Evolutionary conservation across 64 coral and sea anemone genomes (phyloP).

Genomic region (Platygyra sinensis): DNA sequence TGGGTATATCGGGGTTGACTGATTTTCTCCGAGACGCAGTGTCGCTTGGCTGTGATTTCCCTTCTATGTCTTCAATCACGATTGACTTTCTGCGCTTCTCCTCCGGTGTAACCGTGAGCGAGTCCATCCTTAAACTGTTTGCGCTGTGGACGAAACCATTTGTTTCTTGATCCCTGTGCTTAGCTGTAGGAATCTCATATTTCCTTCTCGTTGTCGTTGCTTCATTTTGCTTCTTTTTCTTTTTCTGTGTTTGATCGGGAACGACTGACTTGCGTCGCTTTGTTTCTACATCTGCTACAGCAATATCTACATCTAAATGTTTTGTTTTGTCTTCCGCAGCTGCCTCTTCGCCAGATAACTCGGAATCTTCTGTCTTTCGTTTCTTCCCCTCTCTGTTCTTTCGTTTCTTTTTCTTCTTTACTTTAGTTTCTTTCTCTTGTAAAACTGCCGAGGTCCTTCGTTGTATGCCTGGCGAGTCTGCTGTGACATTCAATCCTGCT

Average conservation of each 20-base stretch:
- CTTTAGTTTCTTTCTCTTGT: background rate
- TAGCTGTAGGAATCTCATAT: background rate
- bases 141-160: background rate
- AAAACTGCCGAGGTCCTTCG: no score
- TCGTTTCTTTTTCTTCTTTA: constrained; percentile 20
- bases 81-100: background rate
- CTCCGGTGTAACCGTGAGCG: background rate
- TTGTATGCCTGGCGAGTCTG: background rate
- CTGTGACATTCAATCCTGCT: background rate
- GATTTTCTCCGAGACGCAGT: background rate
- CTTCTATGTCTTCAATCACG: background rate
- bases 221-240: constrained; percentile 23
- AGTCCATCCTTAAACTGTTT: background rate
- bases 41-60: background rate
- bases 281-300: background rate
- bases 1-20: background rate
- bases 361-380: background rate
- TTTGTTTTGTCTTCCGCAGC: background rate
- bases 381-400: background rate
- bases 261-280: background rate
- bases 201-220: background rate
- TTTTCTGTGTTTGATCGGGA: background rate
- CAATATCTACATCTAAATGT: background rate
- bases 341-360: background rate
- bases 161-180: background rate